phyloP scores from a whole-genome alignment of 2,797 vertebrate species.

The Sebastes aleutianus region DNA sequence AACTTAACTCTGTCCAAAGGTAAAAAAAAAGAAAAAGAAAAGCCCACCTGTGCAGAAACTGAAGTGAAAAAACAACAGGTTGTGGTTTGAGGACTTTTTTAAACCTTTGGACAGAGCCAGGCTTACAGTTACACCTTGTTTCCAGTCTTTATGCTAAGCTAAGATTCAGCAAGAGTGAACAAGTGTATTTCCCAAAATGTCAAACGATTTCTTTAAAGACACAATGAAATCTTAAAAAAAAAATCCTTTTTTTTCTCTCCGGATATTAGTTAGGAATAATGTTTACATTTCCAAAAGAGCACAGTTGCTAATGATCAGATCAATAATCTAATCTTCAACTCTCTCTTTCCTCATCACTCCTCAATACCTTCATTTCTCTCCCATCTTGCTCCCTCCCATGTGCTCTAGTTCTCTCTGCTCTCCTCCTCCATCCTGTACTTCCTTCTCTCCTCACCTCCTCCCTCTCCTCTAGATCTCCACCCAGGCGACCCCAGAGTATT shows the following conservation, averaged over 20 bases:
- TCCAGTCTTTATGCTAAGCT: background rate
- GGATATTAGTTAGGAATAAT: background rate
- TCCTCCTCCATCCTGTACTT: background rate
- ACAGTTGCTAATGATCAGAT: background rate
- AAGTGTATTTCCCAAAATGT: background rate
- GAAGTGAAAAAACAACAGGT: background rate
- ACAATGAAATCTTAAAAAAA: background rate
- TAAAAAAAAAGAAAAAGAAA: background rate
- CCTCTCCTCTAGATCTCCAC: constrained; percentile 8
- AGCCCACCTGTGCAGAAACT: background rate
- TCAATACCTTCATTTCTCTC: background rate
- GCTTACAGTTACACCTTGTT: background rate
- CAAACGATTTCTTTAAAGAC: background rate
- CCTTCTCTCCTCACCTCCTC: background rate
- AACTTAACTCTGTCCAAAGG: background rate
- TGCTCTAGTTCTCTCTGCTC: background rate
- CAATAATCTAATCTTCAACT: background rate
- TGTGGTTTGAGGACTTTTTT: background rate
- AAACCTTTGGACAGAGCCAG: background rate
- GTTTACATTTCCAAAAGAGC: background rate
- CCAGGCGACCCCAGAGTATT: constrained; percentile 8
- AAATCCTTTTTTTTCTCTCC: accelerated
- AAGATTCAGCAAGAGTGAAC: background rate
- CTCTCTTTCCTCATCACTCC: background rate
- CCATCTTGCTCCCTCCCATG: background rate